phyloP scores from a whole-genome alignment of 2,888 invertebrate genomes.

The Epiblema foenella region DNA sequence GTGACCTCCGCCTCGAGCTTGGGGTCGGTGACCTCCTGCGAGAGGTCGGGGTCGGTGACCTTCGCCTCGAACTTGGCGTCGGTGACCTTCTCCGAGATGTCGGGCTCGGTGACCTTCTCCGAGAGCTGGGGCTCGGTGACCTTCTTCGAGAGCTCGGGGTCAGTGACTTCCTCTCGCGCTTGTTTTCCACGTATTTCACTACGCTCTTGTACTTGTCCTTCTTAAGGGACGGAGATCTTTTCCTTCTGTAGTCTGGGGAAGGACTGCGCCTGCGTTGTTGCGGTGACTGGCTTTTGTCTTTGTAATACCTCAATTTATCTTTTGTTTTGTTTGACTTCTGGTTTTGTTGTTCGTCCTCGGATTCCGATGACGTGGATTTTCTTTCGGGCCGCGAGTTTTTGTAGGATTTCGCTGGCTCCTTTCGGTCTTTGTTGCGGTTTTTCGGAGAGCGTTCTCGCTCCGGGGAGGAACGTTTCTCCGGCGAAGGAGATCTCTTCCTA shows the following conservation, averaged over 20 bases:
- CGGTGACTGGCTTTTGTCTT: constrained; percentile 55
- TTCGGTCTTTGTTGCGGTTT: constrained; percentile 57
- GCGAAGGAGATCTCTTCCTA: constrained; percentile 61
- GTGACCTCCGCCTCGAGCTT: background rate
- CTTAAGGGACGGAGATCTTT: constrained; percentile 56
- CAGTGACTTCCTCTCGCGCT: constrained; percentile 54
- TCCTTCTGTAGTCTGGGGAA: constrained; percentile 59
- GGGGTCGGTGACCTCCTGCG: constrained; percentile 13
- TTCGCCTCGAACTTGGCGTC: constrained; percentile 50
- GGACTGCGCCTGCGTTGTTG: constrained; percentile 60
- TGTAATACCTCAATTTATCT: constrained; percentile 59
- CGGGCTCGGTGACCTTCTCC: constrained; percentile 14
- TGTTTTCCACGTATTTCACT: constrained; percentile 58
- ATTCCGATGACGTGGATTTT: constrained; percentile 64
- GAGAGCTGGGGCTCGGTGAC: background rate
- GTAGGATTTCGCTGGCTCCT: constrained; percentile 61
- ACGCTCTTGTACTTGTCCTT: constrained; percentile 62
- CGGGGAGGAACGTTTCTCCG: constrained; percentile 63
- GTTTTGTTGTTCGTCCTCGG: constrained; percentile 63
- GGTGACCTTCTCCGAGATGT: too few species aligned
- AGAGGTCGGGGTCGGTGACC: constrained; percentile 2
- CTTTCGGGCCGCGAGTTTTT: constrained; percentile 60
- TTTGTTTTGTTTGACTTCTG: constrained; percentile 57
- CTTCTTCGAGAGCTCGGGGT: constrained; percentile 7
- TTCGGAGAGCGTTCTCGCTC: constrained; percentile 58